Evolutionary conservation across 2,113 vertebrate genomes (phyloP), one percentile per base, ranked within the genome.

Genomic region (Chamaea fasciata): DNA sequence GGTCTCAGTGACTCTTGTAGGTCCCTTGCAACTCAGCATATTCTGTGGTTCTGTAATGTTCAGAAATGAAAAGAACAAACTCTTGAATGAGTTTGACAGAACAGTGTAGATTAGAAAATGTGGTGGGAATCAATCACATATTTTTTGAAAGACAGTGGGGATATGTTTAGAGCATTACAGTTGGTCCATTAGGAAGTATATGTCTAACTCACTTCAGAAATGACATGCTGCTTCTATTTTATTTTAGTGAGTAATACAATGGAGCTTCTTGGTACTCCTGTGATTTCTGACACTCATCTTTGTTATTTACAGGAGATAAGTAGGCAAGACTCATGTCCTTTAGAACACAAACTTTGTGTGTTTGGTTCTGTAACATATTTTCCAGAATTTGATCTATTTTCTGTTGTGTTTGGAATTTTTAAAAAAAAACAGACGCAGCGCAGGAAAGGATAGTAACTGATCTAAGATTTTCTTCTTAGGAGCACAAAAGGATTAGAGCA

Each of bases 41-140:
- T 28, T 69, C 53, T 68, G 44, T 68, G 31, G 52, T 44, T 68
- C 33, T 52, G 39, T 52, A 12, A 65, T 63, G 8, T 50, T 81
- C 55, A 82, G 27, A 70, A 84, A 47, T 35, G 7, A 47, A 77
- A 69, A 74, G n/a, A 84, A 50, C 4, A 67, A 81, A 35, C 23
- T 63, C 4, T 10, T 56, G 35, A 75, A 68, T 28, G 5, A 52
- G 31, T 78, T 55, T 96, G 62, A 71, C 24, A 88, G 49, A 83
- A 68, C 26, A 69, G 1, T 7, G 8, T 17, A 87, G 39, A 77
- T 22, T 46, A 30, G 76, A 91, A 95, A 62, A 74, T 33, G 3
- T 6, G 11, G 2, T 7, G 1, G 3, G 0, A 4, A 15, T 16
- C 18, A 31, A 47, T 23, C 4, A 30, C 2, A 1, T 37, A 11